Evolutionary conservation across 2,888 invertebrate species (phyloP), one percentile per base, ranked within the genome.

Genomic region (Chrysolina oricalcia): DNA sequence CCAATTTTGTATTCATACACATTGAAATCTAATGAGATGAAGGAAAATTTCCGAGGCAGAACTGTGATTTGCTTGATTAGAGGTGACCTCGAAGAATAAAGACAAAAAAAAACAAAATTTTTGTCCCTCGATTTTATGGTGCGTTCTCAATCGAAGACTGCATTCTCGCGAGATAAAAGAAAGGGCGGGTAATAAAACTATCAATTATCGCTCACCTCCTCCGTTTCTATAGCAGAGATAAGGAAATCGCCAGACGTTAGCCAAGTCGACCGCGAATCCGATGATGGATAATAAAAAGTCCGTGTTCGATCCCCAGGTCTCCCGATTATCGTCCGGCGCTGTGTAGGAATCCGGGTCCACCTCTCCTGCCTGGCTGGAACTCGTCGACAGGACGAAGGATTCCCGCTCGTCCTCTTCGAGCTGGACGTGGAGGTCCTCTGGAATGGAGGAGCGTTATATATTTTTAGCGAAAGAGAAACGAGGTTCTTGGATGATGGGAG

Each of bases 191-290:
- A 73, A 70, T 76, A 73, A 76, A 76, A 76, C 76, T 73, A 73
- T 76, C 73, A 73, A 76, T 76, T 76, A 76, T 35, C 41, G 13
- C 62, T 68, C 50, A 94, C 94, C 94, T 84, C 94, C 94, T 2
- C 94, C 94, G 86, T 95, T 94, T 84, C 92, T 92, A 87, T 94
- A 95, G 88, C 94, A 94, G 50, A 94, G 91, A 86, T 94, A 94
- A 53, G 94, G 94, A 87, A 95, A 95, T 77, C 95, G 89, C 96
- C 95, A 96, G n/a, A 96, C 95, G 85, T 96, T 96, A 70, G 95
- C 95, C 80, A 96, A 89, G 87, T 96, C 96, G 46, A 96, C 95
- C 0, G 96, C 95, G 83, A 96, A 96, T 1, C 95, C 95, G 81
- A 96, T 95, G 86, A 96, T 95, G 78, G 95, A 95, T 50, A 96